phyloP scores from a whole-genome alignment of 2,113 vertebrate genomes.

The Montifringilla adamsi region DNA sequence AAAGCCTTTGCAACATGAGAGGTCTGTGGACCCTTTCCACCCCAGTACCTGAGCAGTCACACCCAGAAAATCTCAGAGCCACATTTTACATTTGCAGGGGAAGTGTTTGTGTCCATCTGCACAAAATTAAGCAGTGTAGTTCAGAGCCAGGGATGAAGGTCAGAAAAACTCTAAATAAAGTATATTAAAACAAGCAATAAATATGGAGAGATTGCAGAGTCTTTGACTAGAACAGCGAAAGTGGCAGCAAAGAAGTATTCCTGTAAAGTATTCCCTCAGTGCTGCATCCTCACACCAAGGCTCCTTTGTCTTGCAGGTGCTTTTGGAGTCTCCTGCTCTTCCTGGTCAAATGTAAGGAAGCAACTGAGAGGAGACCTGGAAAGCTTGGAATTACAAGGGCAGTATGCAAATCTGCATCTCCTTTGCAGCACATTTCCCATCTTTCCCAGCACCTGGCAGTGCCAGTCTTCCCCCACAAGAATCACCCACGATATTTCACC shows the following conservation, averaged over 20 bases:
- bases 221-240: not conserved
- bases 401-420: not conserved
- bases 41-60: not conserved
- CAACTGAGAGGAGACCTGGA: not conserved
- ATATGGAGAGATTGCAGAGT: not conserved
- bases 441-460: not conserved
- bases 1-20: not conserved
- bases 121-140: not conserved
- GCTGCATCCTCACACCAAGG: not conserved
- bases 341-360: not conserved
- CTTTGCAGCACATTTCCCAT: not conserved
- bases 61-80: not conserved
- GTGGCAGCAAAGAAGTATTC: not conserved
- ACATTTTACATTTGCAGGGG: not conserved
- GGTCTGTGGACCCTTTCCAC: not conserved
- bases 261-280: not conserved
- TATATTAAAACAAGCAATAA: not conserved
- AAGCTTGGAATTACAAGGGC: not conserved
- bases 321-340: not conserved
- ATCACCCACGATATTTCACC: not conserved
- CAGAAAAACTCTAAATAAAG: not conserved
- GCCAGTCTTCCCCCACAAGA: rapidly evolving
- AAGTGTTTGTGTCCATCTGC: not conserved
- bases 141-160: not conserved
- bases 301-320: not conserved